Evolutionary conservation across 2,888 invertebrate genomes (phyloP).

Genomic region (Drosophila mayaguana): DNA sequence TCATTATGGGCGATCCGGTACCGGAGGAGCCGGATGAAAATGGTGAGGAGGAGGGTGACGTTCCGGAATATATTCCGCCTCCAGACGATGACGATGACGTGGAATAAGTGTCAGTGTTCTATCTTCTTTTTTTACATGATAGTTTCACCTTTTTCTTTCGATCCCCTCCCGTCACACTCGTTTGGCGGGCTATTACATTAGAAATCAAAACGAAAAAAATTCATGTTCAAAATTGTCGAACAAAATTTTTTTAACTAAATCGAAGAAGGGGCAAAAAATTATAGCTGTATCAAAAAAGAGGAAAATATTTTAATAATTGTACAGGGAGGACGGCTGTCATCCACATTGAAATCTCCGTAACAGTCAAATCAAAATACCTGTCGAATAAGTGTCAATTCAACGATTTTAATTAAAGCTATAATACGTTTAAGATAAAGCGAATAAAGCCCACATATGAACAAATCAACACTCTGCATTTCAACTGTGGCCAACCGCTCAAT

Average conservation of each 20-base stretch:
- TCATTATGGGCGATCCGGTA: slow-evolving; percentile 86
- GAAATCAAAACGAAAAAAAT: neutral
- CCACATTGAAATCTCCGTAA: slow-evolving; percentile 29
- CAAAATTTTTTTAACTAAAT: slow-evolving; percentile 14
- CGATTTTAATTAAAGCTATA: slow-evolving; percentile 67
- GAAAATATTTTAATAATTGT: slow-evolving; percentile 2
- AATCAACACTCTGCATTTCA: slow-evolving; percentile 28
- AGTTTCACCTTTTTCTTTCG: slow-evolving; percentile 21
- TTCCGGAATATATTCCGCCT: neutral
- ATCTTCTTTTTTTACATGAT: neutral
- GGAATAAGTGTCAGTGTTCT: neutral
- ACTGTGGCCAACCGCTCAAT: slow-evolving; percentile 31
- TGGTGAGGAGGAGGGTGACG: neutral
- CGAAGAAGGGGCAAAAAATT: slow-evolving; percentile 16
- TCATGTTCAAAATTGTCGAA: neutral
- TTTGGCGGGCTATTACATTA: slow-evolving; percentile 5
- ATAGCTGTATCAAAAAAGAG: slow-evolving; percentile 13
- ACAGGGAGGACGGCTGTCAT: slow-evolving; percentile 12
- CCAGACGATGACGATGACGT: slow-evolving; percentile 22
- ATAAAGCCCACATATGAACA: slow-evolving; percentile 47
- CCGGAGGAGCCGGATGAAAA: slow-evolving; percentile 49
- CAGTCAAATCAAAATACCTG: slow-evolving; percentile 43
- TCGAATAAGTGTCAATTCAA: slow-evolving; percentile 56
- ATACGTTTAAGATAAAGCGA: slow-evolving; percentile 37
- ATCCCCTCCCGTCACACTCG: neutral